Evolutionary conservation across 2,888 invertebrate species (phyloP).

Genomic region (Luperina nickerlii): DNA sequence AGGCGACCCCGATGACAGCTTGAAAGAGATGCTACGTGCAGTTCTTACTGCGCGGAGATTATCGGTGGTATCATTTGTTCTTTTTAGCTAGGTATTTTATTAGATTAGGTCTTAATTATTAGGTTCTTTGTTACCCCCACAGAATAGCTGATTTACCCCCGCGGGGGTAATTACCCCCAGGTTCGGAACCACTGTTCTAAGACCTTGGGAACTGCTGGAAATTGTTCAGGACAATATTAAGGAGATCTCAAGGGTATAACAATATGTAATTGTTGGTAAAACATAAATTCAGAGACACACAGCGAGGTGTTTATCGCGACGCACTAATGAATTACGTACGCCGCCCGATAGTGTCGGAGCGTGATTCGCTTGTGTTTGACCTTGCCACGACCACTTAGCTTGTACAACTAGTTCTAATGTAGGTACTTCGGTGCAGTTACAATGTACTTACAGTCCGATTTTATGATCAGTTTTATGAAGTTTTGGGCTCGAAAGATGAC

Average conservation of each 20-base stretch:
- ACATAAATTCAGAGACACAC: slow-evolving; percentile 25
- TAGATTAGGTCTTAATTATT: no score
- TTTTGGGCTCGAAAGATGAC: neutral
- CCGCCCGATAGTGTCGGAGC: slow-evolving; percentile 54
- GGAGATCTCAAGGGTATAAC: neutral
- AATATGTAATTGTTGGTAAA: slow-evolving; percentile 15
- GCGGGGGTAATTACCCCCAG: no score
- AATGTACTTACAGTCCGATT: slow-evolving; percentile 16
- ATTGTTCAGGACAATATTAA: slow-evolving; percentile 3
- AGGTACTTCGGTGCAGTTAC: slow-evolving; percentile 36
- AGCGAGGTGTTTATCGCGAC: slow-evolving; percentile 53
- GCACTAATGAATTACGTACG: slow-evolving; percentile 61
- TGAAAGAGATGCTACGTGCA: no score
- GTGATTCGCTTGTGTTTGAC: slow-evolving; percentile 56
- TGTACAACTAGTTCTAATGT: slow-evolving; percentile 34
- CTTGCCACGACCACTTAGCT: slow-evolving; percentile 51
- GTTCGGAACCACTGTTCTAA: neutral
- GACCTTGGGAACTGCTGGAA: neutral
- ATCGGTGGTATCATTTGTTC: no score
- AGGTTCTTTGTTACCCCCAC: no score
- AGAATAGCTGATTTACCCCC: no score
- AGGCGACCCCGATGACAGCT: no score
- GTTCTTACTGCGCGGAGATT: no score
- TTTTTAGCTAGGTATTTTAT: no score
- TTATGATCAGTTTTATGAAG: neutral